These are phyloP conservation scores for Presbytis comata DNA, from an alignment of 2,797 vertebrate species.

Conservation along the genomic window DNA sequence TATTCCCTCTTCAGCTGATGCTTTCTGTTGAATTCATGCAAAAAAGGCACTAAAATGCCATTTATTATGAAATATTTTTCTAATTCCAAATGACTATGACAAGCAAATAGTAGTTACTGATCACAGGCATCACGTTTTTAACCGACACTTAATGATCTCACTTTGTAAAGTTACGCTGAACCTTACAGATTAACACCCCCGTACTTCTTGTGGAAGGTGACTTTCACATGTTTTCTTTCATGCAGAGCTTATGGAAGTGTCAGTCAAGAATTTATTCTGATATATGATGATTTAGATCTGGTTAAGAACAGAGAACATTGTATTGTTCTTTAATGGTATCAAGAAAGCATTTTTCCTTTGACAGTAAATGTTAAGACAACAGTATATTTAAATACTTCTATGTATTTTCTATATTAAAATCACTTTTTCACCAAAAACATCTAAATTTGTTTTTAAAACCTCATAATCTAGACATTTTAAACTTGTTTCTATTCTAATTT, in stretches of 20 bases:
- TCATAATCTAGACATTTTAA: conserved; percentile 13
- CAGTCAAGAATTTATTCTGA: conserved; percentile 34
- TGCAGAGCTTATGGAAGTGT: not conserved
- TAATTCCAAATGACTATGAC: not conserved
- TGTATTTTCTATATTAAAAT: conserved; percentile 28
- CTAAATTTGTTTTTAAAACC: conserved; percentile 4
- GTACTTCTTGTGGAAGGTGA: not conserved
- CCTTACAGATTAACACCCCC: not conserved
- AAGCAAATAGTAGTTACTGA: conserved; percentile 22
- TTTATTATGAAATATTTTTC: conserved; percentile 32
- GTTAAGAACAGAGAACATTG: not conserved
- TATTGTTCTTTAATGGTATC: conserved; percentile 17
- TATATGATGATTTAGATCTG: not conserved
- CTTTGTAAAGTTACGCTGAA: conserved; percentile 11
- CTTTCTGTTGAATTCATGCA: conserved; percentile 1
- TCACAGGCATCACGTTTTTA: not conserved
- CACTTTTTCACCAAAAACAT: conserved; percentile 10
- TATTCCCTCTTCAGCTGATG: not conserved
- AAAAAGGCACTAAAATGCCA: not conserved
- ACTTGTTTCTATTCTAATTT: conserved; percentile 32
- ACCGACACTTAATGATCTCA: not conserved
- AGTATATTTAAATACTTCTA: not conserved
- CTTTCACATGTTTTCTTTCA: conserved; percentile 19
- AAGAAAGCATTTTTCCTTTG: conserved; percentile 54
- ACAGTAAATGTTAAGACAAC: conserved; percentile 7